Base-by-base conservation (phyloP, 1,140 invertebrate genomes). In the Adelges cooleyi region DNA sequence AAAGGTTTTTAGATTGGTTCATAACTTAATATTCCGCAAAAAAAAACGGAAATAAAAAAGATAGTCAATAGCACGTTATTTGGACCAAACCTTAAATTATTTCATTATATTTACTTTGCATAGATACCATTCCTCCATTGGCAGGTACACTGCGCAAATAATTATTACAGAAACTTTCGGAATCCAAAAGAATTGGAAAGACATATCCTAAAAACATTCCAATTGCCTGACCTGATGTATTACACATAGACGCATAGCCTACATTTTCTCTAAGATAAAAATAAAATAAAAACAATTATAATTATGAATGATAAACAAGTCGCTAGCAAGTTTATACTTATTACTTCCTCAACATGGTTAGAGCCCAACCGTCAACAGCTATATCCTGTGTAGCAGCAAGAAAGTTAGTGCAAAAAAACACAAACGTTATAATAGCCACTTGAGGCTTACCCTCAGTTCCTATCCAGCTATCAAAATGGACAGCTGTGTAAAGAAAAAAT, bases 381-480 rank as follows among this genome's bases (percentile, higher is more conserved):
- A 99, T 97, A 76, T 99, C 96, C 78, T 99, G 96, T 17, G 95
- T 98, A 1, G 96, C 95, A 13, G 94, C 94, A 59, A 99, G 78
- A 71, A 97, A 95, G 71, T 95, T 97, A 0, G 98, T 78, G 49
- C 82, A 77, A 72, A 98, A 90, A 77, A 98, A 99, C 46, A 92
- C 79, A 17, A 80, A 70, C 10, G 93, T 95, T 8, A 98, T 76
- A 23, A 87, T 73, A 36, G 78, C 78, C 52, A 98, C 87, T 72
- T 90, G 86, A 0, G 92, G 90, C 17, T 79, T 38, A n/a, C 9
- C 29, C 2, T 46, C 48, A 18, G 50, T 25, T 13, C 25, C n/a
- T 4, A 65, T 50, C 22, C 27, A 27, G 3, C 40, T 3, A 9
- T 65, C 22, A n/a, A 51, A 36, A 25, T 65, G 22, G 6, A 27